phyloP scores from a whole-genome alignment of 1,140 invertebrate species.

The Nomia melanderi region DNA sequence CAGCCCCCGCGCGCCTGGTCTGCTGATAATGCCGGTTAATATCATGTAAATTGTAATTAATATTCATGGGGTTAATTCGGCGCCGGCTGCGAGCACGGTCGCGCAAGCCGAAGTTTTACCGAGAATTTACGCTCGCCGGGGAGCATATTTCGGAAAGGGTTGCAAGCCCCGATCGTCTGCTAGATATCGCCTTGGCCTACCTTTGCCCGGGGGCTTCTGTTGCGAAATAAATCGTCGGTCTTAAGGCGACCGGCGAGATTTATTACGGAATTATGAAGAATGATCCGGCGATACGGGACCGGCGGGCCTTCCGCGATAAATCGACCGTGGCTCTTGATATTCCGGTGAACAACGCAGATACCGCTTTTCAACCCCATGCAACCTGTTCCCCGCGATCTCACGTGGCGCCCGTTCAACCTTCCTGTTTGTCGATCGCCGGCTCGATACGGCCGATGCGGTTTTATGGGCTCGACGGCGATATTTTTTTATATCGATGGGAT shows the following conservation, averaged over 20 bases:
- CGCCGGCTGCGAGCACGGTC: slow-evolving; percentile 40
- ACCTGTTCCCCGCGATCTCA: neutral
- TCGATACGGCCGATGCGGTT: neutral
- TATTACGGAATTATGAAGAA: slow-evolving; percentile 43
- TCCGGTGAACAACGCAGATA: neutral
- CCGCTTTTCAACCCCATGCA: too few relatives aligned
- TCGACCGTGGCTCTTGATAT: slow-evolving; percentile 22
- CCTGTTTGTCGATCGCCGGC: neutral
- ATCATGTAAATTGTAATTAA: slow-evolving; percentile 80
- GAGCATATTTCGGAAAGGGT: slow-evolving; percentile 68
- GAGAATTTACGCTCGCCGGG: slow-evolving; percentile 71
- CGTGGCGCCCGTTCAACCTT: neutral
- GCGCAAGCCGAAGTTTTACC: slow-evolving; percentile 64
- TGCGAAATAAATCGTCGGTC: slow-evolving; percentile 45
- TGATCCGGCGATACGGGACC: neutral
- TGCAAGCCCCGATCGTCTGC: slow-evolving; percentile 33
- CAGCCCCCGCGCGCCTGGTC: slow-evolving; percentile 32
- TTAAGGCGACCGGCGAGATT: slow-evolving; percentile 16
- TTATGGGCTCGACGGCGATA: neutral
- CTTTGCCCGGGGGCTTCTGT: neutral
- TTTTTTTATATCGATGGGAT: neutral
- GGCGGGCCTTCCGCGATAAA: slow-evolving; percentile 15
- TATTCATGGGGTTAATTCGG: slow-evolving; percentile 76
- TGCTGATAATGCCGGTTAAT: slow-evolving; percentile 79
- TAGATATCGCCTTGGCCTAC: slow-evolving; percentile 33